Evolutionary conservation across 2,113 vertebrate species (phyloP).

Genomic region (Galemys pyrenaicus): DNA sequence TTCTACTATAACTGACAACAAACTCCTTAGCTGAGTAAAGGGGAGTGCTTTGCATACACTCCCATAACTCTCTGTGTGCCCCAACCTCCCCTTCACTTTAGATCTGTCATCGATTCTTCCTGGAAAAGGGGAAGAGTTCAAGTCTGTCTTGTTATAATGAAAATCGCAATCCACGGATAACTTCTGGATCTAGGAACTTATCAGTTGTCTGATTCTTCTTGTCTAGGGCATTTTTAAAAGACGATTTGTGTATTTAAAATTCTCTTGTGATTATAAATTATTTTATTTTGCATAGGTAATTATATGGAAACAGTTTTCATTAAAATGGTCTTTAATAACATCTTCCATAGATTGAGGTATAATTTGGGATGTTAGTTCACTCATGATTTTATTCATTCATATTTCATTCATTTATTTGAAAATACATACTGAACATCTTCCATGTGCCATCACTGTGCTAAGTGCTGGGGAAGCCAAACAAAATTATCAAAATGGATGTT

Average conservation of each 20-base stretch:
- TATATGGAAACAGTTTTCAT: neutral
- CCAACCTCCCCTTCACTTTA: neutral
- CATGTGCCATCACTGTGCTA: neutral
- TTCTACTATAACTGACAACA: neutral
- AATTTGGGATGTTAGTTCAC: neutral
- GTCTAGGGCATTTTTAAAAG: neutral
- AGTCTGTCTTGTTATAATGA: neutral
- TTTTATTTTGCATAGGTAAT: neutral
- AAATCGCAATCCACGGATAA: neutral
- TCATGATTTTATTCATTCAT: neutral
- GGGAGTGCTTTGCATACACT: neutral
- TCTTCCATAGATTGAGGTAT: neutral
- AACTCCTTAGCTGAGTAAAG: neutral
- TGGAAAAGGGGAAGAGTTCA: neutral
- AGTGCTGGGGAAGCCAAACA: neutral
- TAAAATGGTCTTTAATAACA: neutral
- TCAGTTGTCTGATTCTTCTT: neutral
- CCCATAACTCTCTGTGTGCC: fast-evolving
- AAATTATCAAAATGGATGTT: neutral
- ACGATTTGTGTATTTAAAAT: neutral
- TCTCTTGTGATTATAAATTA: neutral
- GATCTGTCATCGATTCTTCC: neutral
- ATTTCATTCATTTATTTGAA: neutral
- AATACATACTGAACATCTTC: neutral
- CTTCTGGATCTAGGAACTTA: neutral